Conservation (phyloP, 2,888 invertebrate genomes). For the Epinotia brunnichana region DNA sequence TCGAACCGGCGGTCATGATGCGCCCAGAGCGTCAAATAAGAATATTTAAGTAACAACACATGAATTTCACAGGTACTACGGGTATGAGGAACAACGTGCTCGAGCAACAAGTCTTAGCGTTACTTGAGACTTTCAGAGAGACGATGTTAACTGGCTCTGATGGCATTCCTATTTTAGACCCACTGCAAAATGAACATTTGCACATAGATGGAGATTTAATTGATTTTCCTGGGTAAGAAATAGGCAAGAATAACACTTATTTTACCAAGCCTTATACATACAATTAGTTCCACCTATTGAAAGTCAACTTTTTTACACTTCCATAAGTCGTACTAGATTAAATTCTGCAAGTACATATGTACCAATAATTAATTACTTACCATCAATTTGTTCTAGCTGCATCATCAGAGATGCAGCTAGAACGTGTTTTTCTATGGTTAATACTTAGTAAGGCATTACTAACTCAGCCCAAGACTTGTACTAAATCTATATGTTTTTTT, state of each 20-base stretch:
- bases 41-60: not conserved
- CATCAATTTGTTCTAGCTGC: no score
- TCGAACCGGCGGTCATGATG: no score
- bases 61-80: not conserved
- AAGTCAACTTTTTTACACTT: no score
- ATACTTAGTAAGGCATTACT: no score
- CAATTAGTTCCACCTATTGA: no score
- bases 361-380: no score
- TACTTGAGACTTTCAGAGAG: constrained; percentile 55
- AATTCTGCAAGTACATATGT: no score
- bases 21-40: not conserved
- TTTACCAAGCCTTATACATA: not conserved
- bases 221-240: constrained; percentile 59
- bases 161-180: constrained; percentile 65
- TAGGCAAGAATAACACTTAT: not conserved
- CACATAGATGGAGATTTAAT: constrained; percentile 56
- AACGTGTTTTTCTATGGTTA: no score
- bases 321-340: no score
- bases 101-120: constrained; percentile 51
- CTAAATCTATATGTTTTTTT: no score
- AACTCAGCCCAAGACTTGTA: no score
- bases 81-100: constrained; percentile 50
- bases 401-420: no score
- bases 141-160: constrained; percentile 59
- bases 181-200: constrained; percentile 55